A percentile compares a stretch with the other conserved stretches of the same genome.
Conservation (phyloP, 2,888 invertebrate genomes). For the Thereva unica region DNA sequence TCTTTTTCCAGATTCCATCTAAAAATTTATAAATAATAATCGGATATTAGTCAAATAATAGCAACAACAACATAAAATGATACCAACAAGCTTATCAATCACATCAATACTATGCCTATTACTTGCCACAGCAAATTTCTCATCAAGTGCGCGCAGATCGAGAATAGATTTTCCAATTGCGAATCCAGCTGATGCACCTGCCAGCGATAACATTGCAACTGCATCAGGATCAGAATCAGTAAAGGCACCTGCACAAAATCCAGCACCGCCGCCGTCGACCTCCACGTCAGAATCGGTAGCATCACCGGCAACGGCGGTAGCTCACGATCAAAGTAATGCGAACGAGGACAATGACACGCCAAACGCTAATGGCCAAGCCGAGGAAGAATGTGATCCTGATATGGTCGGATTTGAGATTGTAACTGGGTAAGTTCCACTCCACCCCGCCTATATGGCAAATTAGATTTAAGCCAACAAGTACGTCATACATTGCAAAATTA, state of each 20-base stretch:
- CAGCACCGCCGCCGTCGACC: constrained; percentile 58
- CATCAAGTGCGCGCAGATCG: constrained; percentile 51
- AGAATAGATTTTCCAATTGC: constrained; percentile 49
- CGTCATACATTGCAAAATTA: constrained; percentile 31
- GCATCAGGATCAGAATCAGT: constrained; percentile 48
- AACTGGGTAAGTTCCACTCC: constrained; percentile 67
- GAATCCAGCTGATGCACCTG: constrained; percentile 47
- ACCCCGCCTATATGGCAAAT: background rate
- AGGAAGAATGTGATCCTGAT: constrained; percentile 83
- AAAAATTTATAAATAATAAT: no score
- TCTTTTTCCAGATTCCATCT: no score
- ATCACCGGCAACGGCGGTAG: constrained; percentile 35
- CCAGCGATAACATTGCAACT: constrained; percentile 48
- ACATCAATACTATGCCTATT: constrained; percentile 44
- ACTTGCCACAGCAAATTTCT: constrained; percentile 45
- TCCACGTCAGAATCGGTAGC: constrained; percentile 33
- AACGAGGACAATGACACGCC: constrained; percentile 34
- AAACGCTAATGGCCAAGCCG: constrained; percentile 44
- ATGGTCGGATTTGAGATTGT: constrained; percentile 90
- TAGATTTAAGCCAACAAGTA: constrained; percentile 7
- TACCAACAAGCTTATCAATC: constrained; percentile 41
- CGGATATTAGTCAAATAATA: constrained; percentile 3
- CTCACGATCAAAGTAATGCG: constrained; percentile 22
- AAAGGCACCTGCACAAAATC: constrained; percentile 43
- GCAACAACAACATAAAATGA: constrained; percentile 40